Percentiles rank a stretch among this genome's conserved stretches.
These are phyloP conservation scores for Lypha dubia DNA, from an alignment of 2,888 invertebrate genomes.

Conservation along the genomic window DNA sequence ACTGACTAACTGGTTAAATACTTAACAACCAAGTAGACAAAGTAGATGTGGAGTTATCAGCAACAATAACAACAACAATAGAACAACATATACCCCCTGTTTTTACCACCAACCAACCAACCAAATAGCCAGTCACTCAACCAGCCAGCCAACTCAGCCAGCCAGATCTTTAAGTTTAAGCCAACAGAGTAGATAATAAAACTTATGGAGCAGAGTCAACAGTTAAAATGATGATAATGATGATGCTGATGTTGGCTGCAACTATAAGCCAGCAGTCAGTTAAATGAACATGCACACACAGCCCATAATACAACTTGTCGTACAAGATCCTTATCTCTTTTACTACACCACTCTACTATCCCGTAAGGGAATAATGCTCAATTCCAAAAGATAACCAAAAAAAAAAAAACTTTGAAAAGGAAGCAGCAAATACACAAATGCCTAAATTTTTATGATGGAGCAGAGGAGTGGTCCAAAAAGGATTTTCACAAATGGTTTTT, in stretches of 20 bases:
- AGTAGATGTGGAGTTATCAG: conserved; percentile 61
- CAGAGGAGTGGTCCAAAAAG: conserved; percentile 26
- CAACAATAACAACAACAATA: conserved; percentile 33
- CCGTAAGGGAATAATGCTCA: conserved; percentile 55
- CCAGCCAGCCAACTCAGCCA: conserved; percentile 12
- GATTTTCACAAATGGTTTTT: neutral
- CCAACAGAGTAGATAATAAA: conserved; percentile 34
- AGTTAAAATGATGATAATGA: conserved; percentile 55
- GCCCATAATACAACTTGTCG: conserved; percentile 83
- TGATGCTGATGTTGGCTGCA: conserved; percentile 52
- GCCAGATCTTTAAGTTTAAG: conserved; percentile 24
- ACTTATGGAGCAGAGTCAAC: conserved; percentile 61
- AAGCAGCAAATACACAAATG: conserved; percentile 13
- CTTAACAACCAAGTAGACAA: conserved; percentile 66
- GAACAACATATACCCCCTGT: conserved; percentile 48
- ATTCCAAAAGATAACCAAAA: conserved; percentile 31
- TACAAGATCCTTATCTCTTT: conserved; percentile 83
- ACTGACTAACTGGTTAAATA: conserved; percentile 62
- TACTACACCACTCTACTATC: conserved; percentile 63
- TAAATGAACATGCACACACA: conserved; percentile 77
- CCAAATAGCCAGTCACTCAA: conserved; percentile 28
- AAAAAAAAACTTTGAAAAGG: conserved; percentile 15
- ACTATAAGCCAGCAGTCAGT: conserved; percentile 59
- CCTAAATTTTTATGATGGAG: conserved; percentile 24
- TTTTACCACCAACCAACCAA: conserved; percentile 54